A percentile compares a stretch with the other conserved stretches of the same genome.
phyloP scores from a whole-genome alignment of 1,140 invertebrate species.

The Scaptomyza pallida region DNA sequence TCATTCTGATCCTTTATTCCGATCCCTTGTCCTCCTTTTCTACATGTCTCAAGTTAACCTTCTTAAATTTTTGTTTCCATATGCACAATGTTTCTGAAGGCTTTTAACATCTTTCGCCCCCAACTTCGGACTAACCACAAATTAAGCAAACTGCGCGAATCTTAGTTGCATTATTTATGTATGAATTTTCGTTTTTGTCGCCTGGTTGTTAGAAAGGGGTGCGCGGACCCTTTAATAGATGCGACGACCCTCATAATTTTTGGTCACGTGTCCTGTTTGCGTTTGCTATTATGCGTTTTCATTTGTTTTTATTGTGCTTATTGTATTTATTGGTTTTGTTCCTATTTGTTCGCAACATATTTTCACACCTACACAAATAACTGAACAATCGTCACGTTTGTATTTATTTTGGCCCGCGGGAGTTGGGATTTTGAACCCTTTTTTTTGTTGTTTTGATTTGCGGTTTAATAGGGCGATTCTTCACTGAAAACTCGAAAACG shows the following conservation, averaged over 20 bases:
- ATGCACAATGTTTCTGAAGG: background rate
- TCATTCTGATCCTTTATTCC: too few relatives aligned
- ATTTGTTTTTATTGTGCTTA: conserved; percentile 68
- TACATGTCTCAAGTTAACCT: too few relatives aligned
- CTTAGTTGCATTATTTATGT: conserved; percentile 65
- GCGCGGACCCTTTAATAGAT: background rate
- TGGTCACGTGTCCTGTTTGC: conserved; percentile 59
- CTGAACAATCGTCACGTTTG: conserved; percentile 66
- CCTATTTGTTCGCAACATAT: conserved; percentile 75
- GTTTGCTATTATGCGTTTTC: conserved; percentile 63
- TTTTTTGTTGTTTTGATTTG: conserved; percentile 36
- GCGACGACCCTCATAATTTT: conserved; percentile 34
- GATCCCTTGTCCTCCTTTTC: too few relatives aligned
- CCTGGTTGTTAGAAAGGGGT: conserved; percentile 40
- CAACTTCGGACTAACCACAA: conserved; percentile 6
- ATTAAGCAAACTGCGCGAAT: conserved; percentile 12
- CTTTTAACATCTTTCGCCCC: background rate
- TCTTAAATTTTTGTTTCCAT: background rate
- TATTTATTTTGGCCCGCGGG: conserved; percentile 58
- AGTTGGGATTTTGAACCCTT: conserved; percentile 38
- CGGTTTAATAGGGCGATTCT: conserved; percentile 50
- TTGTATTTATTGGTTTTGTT: conserved; percentile 42
- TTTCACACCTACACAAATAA: conserved; percentile 82
- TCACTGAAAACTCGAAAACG: background rate
- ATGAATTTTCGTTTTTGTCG: conserved; percentile 33